Conservation (phyloP, 2,113 vertebrate species). For the Sebastes schlegelii region DNA sequence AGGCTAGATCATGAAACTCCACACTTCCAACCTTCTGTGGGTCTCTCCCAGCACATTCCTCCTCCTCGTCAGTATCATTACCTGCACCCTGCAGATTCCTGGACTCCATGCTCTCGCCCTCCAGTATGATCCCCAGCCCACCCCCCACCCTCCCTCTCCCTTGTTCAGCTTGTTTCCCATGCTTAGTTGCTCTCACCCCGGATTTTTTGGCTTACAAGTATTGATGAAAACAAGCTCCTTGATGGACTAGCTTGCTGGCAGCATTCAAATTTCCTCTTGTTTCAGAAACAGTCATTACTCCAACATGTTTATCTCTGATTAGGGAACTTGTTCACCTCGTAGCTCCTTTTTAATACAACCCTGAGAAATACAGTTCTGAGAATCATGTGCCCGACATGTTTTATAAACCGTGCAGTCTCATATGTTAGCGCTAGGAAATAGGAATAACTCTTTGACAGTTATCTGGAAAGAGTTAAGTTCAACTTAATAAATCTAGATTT, state of each 20-base stretch:
- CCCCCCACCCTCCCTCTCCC: not conserved
- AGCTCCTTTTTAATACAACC: constrained; percentile 42
- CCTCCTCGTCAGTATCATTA: constrained; percentile 52
- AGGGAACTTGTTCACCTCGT: constrained; percentile 35
- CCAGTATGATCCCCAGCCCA: not conserved
- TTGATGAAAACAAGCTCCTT: constrained; percentile 62
- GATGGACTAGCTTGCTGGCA: constrained; percentile 43
- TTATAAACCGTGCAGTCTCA: constrained; percentile 1
- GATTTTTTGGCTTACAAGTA: constrained; percentile 32
- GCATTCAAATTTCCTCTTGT: constrained; percentile 23
- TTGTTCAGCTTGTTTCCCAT: constrained; percentile 48
- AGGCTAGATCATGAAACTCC: constrained; percentile 60
- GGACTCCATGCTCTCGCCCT: constrained; percentile 32
- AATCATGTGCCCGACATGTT: constrained; percentile 10
- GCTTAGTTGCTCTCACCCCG: constrained; percentile 39
- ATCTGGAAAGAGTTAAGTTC: constrained; percentile 16
- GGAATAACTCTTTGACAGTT: constrained; percentile 28
- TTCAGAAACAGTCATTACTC: constrained; percentile 48
- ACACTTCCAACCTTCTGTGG: constrained; percentile 44
- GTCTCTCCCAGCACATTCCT: constrained; percentile 58
- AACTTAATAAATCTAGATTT: constrained; percentile 16
- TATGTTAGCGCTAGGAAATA: not conserved
- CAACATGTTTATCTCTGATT: constrained; percentile 43
- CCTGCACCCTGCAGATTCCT: constrained; percentile 48
- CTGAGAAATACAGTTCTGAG: constrained; percentile 19